Evolutionary conservation across 2,113 vertebrate species (phyloP), one percentile per base, ranked within the genome.

Genomic region (Elgaria multicarinata): DNA sequence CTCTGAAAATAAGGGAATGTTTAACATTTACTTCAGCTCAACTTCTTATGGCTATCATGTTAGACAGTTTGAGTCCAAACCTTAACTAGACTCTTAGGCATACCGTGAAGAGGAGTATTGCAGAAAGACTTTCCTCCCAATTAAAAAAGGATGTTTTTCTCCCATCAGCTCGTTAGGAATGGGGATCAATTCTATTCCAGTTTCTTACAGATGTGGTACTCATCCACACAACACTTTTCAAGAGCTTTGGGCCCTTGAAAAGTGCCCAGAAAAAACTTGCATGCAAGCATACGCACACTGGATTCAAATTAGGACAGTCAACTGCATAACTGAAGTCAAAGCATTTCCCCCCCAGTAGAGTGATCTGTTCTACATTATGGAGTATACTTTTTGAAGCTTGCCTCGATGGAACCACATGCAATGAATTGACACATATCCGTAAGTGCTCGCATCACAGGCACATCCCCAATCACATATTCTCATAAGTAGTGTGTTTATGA

Each of bases 121-220:
- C 16, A 46, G 20, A 69, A 46, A 36, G 7, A 24, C 33, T 81
- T 20, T 24, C 53, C n/a, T 39, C 16, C 71, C 36, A 18, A 24
- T 58, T 26, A 24, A 10, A 22, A 66, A 71, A 86, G 69, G 79
- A 71, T 77, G 79, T 77, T 64, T 44, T 33, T 39, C 50, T 22
- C 1, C 0, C 1, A 0, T 44, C 3, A 0, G 7, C 62, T 50
- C 0, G 22, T 64, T 1, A 0, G 6, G 53, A 81, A 67, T 22
- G 1, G 74, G 76, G 71, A 62, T 62, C 0, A 0, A 64, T 67
- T 66, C 80, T 28, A 20, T 76, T 0, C n/a, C 55, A 69, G 64
- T 4, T 0, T 72, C 33, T 82, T 39, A 33, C 33, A 14, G 12
- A 5, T 85, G 83, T 0, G 8, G 39, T 84, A 53, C 66, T 42